Evolutionary conservation across 2,797 vertebrate species (phyloP), one percentile per base, ranked within the genome.

Genomic region (Carapus acus): DNA sequence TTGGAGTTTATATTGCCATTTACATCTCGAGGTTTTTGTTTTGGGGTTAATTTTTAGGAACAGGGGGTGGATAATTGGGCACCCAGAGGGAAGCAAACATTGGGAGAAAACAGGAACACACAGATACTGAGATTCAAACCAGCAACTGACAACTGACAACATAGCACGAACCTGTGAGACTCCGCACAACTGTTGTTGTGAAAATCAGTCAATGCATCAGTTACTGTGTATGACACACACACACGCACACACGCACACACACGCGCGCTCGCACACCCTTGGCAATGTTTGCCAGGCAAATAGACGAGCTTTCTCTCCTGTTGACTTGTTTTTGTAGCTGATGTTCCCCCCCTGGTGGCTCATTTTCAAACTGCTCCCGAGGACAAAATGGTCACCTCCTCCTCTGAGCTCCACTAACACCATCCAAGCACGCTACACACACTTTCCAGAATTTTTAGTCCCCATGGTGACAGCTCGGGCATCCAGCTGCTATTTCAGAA

Each of bases 341-440:
- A 37, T 68, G 55, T 67, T 71, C 43, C 54, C 77, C 77, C 68
- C 71, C 75, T 66, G 46, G 74, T 67, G 77, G 77, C 31, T 58
- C 3, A n/a, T 39, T 40, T 9, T 14, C 39, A 49, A 18, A 71
- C 49, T 71, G 58, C 50, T 43, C 38, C 7, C n/a, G 7, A 62
- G 1, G 6, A 21, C 24, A 27, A 27, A 27, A 27, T 21, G 31
- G 14, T 16, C 17, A 19, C 12, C n/a, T 33, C 18, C 18, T 36
- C 18, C n/a, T 12, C 3, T 22, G 34, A 12, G 21, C 22, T 20
- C 24, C 22, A 27, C 5, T 27, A 27, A 5, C 43, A 24, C 6
- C 8, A 24, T 17, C 15, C 22, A 27, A 24, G 21, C n/a, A 27
- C 7, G 16, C 22, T 17, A 4, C 16, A 37, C 20, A 21, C 14